These are phyloP conservation scores for Brachystomella parvula DNA, from an alignment of 1,140 invertebrate species.

Conservation along the genomic window DNA sequence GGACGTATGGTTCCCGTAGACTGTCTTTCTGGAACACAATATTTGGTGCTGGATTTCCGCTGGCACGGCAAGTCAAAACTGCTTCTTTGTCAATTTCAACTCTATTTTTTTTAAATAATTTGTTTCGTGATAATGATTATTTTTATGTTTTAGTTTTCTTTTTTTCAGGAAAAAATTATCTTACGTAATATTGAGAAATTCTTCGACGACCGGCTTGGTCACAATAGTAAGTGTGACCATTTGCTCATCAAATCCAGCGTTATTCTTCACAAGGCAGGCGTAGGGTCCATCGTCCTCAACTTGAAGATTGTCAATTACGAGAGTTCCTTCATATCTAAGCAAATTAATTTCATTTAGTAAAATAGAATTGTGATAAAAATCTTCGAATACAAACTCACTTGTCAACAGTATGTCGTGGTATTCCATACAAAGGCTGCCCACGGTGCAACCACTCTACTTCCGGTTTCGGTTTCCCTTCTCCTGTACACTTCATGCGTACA, in stretches of 20 bases:
- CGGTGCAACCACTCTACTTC: conserved; percentile 64
- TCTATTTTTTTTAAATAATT: background rate
- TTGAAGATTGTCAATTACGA: conserved; percentile 67
- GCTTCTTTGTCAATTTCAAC: conserved; percentile 23
- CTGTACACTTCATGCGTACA: conserved; percentile 63
- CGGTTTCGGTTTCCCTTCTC: conserved; percentile 71
- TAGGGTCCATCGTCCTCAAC: conserved; percentile 70
- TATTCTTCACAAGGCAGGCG: conserved; percentile 71
- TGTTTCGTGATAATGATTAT: no score
- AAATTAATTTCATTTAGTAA: conserved; percentile 10
- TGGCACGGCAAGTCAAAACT: conserved; percentile 41
- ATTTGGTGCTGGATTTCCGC: conserved; percentile 58
- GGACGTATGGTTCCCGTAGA: conserved; percentile 30
- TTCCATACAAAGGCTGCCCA: conserved; percentile 53
- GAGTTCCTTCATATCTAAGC: conserved; percentile 44
- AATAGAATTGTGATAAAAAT: background rate
- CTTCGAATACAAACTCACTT: conserved; percentile 39
- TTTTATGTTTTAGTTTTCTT: background rate
- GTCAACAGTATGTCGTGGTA: conserved; percentile 65
- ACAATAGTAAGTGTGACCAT: conserved; percentile 55
- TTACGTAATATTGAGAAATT: conserved; percentile 62
- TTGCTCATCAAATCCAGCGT: conserved; percentile 60
- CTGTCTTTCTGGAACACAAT: conserved; percentile 58
- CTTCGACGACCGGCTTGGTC: conserved; percentile 68
- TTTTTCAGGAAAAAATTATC: no score